Conservation (phyloP, 2,888 invertebrate genomes). For the Xestia ashworthii region DNA sequence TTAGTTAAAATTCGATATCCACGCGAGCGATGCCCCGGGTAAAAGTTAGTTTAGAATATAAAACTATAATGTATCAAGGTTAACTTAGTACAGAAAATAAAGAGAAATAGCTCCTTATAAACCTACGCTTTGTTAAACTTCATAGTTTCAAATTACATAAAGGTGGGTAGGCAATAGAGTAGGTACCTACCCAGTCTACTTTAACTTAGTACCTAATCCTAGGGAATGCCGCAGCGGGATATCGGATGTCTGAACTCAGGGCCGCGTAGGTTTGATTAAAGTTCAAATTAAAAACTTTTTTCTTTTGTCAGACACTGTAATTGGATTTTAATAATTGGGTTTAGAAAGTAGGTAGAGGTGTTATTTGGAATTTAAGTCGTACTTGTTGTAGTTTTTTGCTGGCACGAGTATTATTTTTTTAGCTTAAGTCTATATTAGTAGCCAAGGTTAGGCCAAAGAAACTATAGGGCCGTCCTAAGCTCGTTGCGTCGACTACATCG, state of each 20-base stretch:
- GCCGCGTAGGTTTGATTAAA: constrained; percentile 28
- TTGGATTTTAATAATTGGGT: constrained; percentile 29
- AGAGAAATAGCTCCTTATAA: background rate
- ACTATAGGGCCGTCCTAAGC: too few species aligned
- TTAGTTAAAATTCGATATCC: background rate
- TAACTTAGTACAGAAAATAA: background rate
- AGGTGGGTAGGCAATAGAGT: background rate
- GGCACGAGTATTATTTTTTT: background rate
- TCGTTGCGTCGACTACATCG: too few species aligned
- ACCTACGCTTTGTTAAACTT: background rate
- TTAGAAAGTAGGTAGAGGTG: background rate
- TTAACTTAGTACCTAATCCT: constrained; percentile 13
- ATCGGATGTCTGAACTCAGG: constrained; percentile 25
- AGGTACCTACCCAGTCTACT: constrained; percentile 14
- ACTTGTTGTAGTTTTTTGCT: background rate
- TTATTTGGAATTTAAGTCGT: constrained; percentile 8
- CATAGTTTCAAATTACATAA: constrained; percentile 25
- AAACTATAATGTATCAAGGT: background rate
- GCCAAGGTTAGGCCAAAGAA: too few species aligned
- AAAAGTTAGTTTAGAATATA: background rate
- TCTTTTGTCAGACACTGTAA: constrained; percentile 38
- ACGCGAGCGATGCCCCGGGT: background rate
- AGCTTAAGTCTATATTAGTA: background rate
- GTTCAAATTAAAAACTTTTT: constrained; percentile 9
- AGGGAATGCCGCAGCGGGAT: constrained; percentile 31